Evolutionary conservation across 2,113 vertebrate genomes (phyloP).

Genomic region (Phycodurus eques): DNA sequence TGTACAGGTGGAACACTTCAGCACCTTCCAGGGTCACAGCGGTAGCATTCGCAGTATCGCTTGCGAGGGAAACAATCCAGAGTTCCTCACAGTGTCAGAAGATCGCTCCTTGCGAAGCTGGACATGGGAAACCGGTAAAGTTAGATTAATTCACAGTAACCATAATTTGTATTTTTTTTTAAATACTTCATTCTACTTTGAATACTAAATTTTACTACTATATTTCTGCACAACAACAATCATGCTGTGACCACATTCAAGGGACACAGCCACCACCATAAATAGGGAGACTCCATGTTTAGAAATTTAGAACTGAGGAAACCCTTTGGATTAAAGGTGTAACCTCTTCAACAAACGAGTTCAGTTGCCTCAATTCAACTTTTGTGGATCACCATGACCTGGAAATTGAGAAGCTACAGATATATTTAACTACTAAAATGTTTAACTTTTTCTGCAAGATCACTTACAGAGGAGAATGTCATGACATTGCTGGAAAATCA

Average conservation of each 20-base stretch:
- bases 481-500: too few species aligned
- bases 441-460: too few species aligned
- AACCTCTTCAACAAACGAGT: background rate
- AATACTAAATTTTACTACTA: background rate
- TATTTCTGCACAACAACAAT: background rate
- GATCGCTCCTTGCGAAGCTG: conserved; percentile 70
- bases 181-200: background rate
- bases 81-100: conserved; percentile 69
- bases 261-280: background rate
- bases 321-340: too few species aligned
- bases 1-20: conserved; percentile 68
- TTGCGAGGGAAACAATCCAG: conserved; percentile 19
- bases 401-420: too few species aligned
- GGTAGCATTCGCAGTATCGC: conserved; percentile 50
- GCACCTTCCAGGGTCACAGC: conserved; percentile 67
- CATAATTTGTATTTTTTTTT: background rate
- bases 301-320: too few species aligned
- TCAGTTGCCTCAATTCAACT: background rate
- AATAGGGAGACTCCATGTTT: too few species aligned
- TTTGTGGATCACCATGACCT: background rate
- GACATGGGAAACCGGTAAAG: conserved; percentile 48
- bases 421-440: too few species aligned
- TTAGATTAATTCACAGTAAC: background rate
- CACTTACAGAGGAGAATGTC: too few species aligned
- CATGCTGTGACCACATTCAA: background rate